A percentile compares a stretch with the other conserved stretches of the same genome.
Evolutionary conservation across 2,888 invertebrate genomes (phyloP).

Genomic region (Ennomos fuscantarius): DNA sequence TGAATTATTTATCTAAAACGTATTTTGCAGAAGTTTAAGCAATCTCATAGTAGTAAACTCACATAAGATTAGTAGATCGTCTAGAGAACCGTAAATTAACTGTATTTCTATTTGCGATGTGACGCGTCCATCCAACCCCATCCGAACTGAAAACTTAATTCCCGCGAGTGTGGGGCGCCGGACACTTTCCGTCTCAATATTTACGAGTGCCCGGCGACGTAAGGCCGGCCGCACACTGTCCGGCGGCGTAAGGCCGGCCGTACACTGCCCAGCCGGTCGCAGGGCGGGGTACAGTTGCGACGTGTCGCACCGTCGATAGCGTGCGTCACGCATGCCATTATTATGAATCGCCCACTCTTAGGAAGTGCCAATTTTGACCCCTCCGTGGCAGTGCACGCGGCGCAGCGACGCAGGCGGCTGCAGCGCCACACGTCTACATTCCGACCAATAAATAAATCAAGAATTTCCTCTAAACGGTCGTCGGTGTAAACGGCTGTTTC

Average conservation of each 20-base stretch:
- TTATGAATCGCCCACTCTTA: conserved; percentile 35
- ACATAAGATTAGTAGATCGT: conserved; percentile 1
- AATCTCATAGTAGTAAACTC: too few species aligned
- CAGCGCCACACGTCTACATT: conserved; percentile 26
- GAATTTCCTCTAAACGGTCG: conserved; percentile 42
- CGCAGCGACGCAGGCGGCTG: conserved; percentile 15
- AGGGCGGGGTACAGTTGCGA: not conserved
- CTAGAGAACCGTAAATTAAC: conserved; percentile 29
- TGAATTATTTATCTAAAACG: not conserved
- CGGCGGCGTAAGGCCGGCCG: conserved; percentile 2
- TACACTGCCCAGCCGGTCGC: conserved; percentile 3
- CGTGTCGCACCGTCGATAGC: not conserved
- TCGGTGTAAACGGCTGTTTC: conserved; percentile 27
- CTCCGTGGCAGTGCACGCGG: conserved; percentile 12
- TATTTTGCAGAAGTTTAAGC: conserved; percentile 3
- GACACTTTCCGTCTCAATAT: conserved; percentile 21
- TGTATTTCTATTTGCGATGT: conserved; percentile 18
- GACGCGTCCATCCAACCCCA: conserved; percentile 31
- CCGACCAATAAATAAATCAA: conserved; percentile 42
- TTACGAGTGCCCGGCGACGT: conserved; percentile 23
- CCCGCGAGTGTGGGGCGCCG: conserved; percentile 13
- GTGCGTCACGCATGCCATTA: conserved; percentile 18
- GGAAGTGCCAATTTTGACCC: conserved; percentile 43
- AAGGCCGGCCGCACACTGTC: not conserved
- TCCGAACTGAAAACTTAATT: conserved; percentile 31